Evolutionary conservation across 2,888 invertebrate genomes (phyloP).

Genomic region (Adela reaumurella): DNA sequence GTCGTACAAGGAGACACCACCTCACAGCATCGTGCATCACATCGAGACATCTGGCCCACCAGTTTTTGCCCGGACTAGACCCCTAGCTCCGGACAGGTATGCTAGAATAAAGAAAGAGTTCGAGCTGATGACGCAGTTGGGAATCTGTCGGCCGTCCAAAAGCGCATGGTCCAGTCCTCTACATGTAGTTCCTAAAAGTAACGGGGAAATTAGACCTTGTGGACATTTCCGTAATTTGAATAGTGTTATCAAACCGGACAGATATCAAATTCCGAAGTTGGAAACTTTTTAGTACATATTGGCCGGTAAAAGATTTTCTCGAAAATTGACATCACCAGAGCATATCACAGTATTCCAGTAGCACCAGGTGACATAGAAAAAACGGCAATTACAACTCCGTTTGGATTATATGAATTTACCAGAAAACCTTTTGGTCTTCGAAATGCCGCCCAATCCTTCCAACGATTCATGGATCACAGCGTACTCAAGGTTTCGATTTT

Average conservation of each 20-base stretch:
- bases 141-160: conserved; percentile 27
- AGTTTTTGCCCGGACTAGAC: conserved; percentile 18
- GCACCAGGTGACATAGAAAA: conserved; percentile 11
- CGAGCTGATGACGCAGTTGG: conserved; percentile 19
- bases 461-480: conserved; percentile 1
- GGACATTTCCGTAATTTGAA: conserved; percentile 24
- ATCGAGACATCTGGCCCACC: conserved; percentile 23
- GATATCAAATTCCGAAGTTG: conserved; percentile 7
- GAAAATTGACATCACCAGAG: conserved; percentile 11
- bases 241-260: conserved; percentile 7
- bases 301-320: conserved; percentile 9
- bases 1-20: conserved; percentile 3
- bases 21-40: conserved; percentile 14
- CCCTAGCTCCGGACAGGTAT: conserved; percentile 21
- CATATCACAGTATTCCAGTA: conserved; percentile 24
- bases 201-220: conserved; percentile 13
- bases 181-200: conserved; percentile 16
- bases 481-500: neutral
- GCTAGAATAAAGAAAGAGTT: conserved; percentile 20
- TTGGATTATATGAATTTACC: conserved; percentile 19
- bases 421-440: neutral
- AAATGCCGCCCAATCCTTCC: neutral
- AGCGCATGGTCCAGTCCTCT: conserved; percentile 28
- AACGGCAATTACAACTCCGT: conserved; percentile 21
- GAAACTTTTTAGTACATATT: conserved; percentile 6